Percentiles rank a stretch among this genome's conserved stretches.
phyloP scores from a whole-genome alignment of 2,888 invertebrate species.

The Orthonevra nobilis region DNA sequence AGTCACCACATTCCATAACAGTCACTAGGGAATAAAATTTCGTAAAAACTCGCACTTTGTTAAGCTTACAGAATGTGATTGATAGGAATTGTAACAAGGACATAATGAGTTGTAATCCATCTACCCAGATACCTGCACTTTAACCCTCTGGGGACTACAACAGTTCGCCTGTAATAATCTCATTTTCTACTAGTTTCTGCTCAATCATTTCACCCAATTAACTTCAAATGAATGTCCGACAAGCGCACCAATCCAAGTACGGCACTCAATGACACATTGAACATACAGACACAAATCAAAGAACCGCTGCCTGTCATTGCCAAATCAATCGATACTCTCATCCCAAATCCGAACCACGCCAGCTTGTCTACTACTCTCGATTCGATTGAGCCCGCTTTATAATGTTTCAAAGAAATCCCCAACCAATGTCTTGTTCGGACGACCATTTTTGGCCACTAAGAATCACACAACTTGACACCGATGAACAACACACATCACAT shows the following conservation, averaged over 20 bases:
- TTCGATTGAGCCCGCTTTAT: constrained; percentile 46
- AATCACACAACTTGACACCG: constrained; percentile 44
- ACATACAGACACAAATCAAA: constrained; percentile 53
- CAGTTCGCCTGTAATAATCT: constrained; percentile 24
- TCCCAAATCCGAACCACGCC: constrained; percentile 58
- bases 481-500: constrained; percentile 38
- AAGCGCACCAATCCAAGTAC: constrained; percentile 22
- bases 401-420: constrained; percentile 51
- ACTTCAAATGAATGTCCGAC: constrained; percentile 44
- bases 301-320: constrained; percentile 43
- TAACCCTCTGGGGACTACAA: constrained; percentile 27
- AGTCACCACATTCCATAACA: no score
- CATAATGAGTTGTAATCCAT: no score
- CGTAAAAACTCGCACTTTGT: no score
- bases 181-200: constrained; percentile 42
- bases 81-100: no score
- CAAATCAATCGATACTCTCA: constrained; percentile 57
- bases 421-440: constrained; percentile 20
- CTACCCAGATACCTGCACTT: neutral
- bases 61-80: no score
- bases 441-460: constrained; percentile 47
- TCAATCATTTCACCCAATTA: constrained; percentile 55
- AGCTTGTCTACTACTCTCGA: constrained; percentile 34
- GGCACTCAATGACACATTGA: constrained; percentile 50
- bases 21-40: no score